Conservation (phyloP, 2,113 vertebrate genomes). For the Otis tarda region DNA sequence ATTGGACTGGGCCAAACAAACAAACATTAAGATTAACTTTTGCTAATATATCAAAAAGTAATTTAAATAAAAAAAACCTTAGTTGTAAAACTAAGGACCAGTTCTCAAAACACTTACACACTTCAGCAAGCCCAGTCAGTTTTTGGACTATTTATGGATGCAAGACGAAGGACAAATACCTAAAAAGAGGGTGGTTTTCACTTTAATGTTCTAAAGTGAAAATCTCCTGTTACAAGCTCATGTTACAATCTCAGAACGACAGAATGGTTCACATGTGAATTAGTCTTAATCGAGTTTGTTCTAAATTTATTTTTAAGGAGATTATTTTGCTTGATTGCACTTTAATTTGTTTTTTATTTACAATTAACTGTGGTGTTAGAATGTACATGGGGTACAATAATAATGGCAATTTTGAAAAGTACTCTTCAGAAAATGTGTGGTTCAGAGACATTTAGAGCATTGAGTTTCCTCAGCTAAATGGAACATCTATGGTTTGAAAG, state of each 20-base stretch:
- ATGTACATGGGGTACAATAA: neutral
- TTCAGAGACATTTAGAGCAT: neutral
- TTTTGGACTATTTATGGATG: neutral
- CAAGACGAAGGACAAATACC: neutral
- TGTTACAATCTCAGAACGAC: neutral
- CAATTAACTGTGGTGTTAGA: neutral
- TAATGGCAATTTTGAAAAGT: neutral
- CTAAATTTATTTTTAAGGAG: neutral
- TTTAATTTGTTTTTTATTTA: neutral
- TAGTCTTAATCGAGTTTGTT: neutral
- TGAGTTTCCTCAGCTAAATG: neutral
- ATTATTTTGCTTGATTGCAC: neutral
- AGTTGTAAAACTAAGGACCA: neutral
- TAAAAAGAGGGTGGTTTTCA: neutral
- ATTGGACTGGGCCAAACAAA: neutral
- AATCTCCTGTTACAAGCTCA: neutral
- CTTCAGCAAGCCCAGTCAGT: neutral
- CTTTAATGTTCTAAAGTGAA: neutral
- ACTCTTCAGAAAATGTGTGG: neutral
- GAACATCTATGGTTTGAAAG: neutral
- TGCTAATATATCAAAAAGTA: neutral
- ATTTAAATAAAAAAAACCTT: neutral
- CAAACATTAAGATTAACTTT: neutral
- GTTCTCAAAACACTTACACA: neutral
- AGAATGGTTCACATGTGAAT: neutral